Conservation (phyloP, 2,113 vertebrate species). For the Urocynchramus pylzowi region DNA sequence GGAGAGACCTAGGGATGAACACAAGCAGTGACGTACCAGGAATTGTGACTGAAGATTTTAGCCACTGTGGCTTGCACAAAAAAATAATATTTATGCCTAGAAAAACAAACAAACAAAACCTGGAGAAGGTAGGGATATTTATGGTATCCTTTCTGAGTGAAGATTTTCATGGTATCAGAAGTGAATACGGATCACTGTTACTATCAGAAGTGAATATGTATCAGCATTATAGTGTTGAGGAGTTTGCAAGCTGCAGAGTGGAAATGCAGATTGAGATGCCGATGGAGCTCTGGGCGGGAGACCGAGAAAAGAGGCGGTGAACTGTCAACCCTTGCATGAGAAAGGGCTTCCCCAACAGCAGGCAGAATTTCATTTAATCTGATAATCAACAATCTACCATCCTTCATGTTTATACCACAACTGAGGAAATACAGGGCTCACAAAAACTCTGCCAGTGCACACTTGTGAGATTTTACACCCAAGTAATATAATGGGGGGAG, state of each 20-base stretch:
- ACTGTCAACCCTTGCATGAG: too few relatives aligned
- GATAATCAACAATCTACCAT: not conserved
- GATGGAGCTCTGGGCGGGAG: not conserved
- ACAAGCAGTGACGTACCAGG: not conserved
- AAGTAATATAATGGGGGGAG: rapidly evolving
- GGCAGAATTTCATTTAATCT: not conserved
- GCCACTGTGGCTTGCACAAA: not conserved
- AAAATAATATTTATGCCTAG: not conserved
- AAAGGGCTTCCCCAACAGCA: not conserved
- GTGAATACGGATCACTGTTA: not conserved
- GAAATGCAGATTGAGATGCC: not conserved
- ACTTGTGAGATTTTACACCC: not conserved
- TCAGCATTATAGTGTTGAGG: rapidly evolving
- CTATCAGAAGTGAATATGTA: not conserved
- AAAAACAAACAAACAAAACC: not conserved
- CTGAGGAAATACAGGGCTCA: not conserved
- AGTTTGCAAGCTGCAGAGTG: not conserved
- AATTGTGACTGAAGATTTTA: not conserved
- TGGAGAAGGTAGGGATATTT: rapidly evolving
- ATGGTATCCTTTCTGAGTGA: not conserved
- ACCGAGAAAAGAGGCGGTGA: rapidly evolving
- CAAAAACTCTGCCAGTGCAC: not conserved
- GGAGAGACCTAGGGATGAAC: not conserved
- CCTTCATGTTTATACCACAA: not conserved
- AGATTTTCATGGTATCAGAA: not conserved